A percentile compares a stretch with the other conserved stretches of the same genome.
These are phyloP conservation scores for Phengaris alcon DNA, from an alignment of 2,888 invertebrate species.

Conservation along the genomic window DNA sequence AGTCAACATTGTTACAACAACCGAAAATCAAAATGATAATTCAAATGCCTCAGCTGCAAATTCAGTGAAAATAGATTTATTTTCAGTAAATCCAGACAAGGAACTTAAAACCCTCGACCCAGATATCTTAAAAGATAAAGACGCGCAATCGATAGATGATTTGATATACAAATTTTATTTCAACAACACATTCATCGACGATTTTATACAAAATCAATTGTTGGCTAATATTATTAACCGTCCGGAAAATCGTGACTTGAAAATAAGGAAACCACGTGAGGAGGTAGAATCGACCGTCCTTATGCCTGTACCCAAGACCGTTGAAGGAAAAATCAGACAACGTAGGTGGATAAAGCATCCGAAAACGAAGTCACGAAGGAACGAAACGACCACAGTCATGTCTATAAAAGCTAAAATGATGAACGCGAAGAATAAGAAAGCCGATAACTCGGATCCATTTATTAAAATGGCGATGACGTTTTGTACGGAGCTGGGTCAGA, in stretches of 20 bases:
- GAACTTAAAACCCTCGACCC: conserved; percentile 56
- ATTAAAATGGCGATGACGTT: conserved; percentile 60
- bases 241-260: conserved; percentile 41
- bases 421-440: conserved; percentile 35
- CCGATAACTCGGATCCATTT: conserved; percentile 50
- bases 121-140: conserved; percentile 64
- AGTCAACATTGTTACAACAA: conserved; percentile 34
- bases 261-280: conserved; percentile 53
- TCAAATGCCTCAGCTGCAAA: conserved; percentile 46
- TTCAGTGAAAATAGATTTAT: conserved; percentile 63
- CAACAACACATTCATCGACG: conserved; percentile 69
- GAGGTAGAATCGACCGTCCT: conserved; percentile 51
- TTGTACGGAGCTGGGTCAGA: conserved; percentile 62
- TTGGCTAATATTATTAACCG: conserved; percentile 47
- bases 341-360: conserved; percentile 60
- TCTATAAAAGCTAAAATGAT: conserved; percentile 30
- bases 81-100: conserved; percentile 53
- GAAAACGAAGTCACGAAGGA: conserved; percentile 42
- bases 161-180: conserved; percentile 72
- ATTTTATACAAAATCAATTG: conserved; percentile 60
- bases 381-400: not conserved
- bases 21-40: conserved; percentile 31
- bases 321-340: conserved; percentile 43
- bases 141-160: conserved; percentile 62
- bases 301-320: conserved; percentile 48